Evolutionary conservation across 2,888 invertebrate genomes (phyloP), one percentile per base, ranked within the genome.

Genomic region (Imbricaverruca yamaguchii): DNA sequence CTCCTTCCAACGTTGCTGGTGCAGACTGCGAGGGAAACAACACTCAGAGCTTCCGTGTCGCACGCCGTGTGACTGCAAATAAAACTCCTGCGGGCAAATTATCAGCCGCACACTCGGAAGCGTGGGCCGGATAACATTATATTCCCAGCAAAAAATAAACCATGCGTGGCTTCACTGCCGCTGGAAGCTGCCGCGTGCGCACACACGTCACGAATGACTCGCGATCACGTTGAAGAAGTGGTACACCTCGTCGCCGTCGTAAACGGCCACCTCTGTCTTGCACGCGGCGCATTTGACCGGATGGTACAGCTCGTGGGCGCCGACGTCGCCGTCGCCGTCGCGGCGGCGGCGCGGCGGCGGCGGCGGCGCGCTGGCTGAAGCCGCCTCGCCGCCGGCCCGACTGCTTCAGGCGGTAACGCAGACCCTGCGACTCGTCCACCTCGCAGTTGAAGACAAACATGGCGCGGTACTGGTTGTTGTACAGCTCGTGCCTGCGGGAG

Each of bases 361-460:
- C 2, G 57, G 21, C 25, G 25, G 81, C 80, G 81, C 11, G 23
- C 53, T 39, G 39, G 39, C 39, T 39, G 39, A 4, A 39, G 81
- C 80, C 56, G 63, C 65, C 67, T 18, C 57, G 80, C 15, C 56
- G 61, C 25, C 74, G 53, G 11, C 57, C 80, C 55, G 59, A 56
- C 65, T 67, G 59, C n/a, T 81, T 59, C 63, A 80, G 74, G 25
- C 82, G 80, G 15, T 78, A 85, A 78, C 82, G 83, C 18, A 87
- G 83, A 9, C 82, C 83, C 83, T 87, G 85, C 8, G 86, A 86
- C 80, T 85, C 84, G 82, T 89, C 88, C 6, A 89, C 86, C n/a
- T 82, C 85, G 85, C 90, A 90, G 85, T 90, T 90, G 84, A 87
- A 87, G 3, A 90, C 90, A 86, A 91, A 91, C 90, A 91, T 91